phyloP scores from a whole-genome alignment of 1,140 invertebrate genomes.

The Cydia pomonella region DNA sequence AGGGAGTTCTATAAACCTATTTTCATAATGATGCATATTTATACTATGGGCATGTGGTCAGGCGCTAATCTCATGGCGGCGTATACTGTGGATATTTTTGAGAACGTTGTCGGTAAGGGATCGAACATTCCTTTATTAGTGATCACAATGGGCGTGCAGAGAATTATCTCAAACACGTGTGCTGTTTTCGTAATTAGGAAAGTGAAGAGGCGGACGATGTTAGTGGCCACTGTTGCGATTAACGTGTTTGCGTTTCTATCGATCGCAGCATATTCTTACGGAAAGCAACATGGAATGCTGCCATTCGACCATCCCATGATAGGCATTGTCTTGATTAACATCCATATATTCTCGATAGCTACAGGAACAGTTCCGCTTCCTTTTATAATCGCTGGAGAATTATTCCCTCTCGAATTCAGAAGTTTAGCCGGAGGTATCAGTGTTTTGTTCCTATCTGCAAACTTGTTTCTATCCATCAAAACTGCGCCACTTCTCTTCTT shows the following conservation, averaged over 20 bases:
- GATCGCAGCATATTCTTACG: conserved; percentile 41
- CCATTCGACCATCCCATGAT: conserved; percentile 38
- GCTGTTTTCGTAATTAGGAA: conserved; percentile 48
- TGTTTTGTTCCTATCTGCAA: conserved; percentile 42
- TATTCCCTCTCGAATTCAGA: conserved; percentile 47
- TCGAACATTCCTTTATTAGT: conserved; percentile 39
- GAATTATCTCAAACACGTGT: conserved; percentile 43
- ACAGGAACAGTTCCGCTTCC: conserved; percentile 44
- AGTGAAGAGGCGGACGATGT: conserved; percentile 41
- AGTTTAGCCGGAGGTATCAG: conserved; percentile 48
- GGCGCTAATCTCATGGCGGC: conserved; percentile 52
- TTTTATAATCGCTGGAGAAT: conserved; percentile 47
- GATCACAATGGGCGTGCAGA: conserved; percentile 43
- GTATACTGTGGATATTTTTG: conserved; percentile 40
- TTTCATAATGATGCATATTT: conserved; percentile 57
- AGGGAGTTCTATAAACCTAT: conserved; percentile 59
- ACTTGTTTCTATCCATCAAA: conserved; percentile 43
- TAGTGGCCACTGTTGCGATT: conserved; percentile 40
- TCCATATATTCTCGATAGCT: conserved; percentile 45
- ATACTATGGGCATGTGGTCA: conserved; percentile 50
- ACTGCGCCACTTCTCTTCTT: conserved; percentile 42
- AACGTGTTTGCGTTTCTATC: conserved; percentile 37
- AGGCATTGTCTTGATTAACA: conserved; percentile 42
- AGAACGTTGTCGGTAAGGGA: conserved; percentile 38
- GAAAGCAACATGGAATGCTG: conserved; percentile 39